These are phyloP conservation scores for Tetanocera ferruginea DNA, from an alignment of 2,888 invertebrate species.

Conservation along the genomic window DNA sequence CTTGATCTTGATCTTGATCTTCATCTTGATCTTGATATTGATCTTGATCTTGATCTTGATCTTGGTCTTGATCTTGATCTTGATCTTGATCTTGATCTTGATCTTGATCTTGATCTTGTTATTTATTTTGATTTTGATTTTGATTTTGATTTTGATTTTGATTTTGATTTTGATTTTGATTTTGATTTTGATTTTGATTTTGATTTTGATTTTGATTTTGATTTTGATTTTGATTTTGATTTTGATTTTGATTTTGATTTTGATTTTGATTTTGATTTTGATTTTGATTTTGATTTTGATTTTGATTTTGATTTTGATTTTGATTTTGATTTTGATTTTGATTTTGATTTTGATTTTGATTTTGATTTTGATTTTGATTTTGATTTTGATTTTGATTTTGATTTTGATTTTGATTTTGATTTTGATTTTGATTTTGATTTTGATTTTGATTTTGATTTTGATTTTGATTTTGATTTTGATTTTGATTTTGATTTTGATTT, in stretches of 20 bases:
- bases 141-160: neutral
- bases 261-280: neutral
- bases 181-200: neutral
- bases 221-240: neutral
- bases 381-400: neutral
- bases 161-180: neutral
- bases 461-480: too few species aligned
- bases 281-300: neutral
- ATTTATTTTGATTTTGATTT: neutral
- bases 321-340: neutral
- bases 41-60: too few species aligned
- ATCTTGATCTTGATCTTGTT: too few species aligned
- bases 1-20: too few species aligned
- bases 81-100: neutral
- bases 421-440: too few species aligned
- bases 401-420: too few species aligned
- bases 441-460: too few species aligned
- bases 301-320: neutral
- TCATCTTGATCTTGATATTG: too few species aligned
- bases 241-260: neutral
- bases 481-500: too few species aligned
- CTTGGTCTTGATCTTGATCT: too few species aligned
- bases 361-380: neutral
- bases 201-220: conserved; percentile 8
- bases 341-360: neutral